Percentiles rank a stretch among this genome's conserved stretches.
phyloP scores from a whole-genome alignment of 2,888 invertebrate genomes.

The Lottia scabra region DNA sequence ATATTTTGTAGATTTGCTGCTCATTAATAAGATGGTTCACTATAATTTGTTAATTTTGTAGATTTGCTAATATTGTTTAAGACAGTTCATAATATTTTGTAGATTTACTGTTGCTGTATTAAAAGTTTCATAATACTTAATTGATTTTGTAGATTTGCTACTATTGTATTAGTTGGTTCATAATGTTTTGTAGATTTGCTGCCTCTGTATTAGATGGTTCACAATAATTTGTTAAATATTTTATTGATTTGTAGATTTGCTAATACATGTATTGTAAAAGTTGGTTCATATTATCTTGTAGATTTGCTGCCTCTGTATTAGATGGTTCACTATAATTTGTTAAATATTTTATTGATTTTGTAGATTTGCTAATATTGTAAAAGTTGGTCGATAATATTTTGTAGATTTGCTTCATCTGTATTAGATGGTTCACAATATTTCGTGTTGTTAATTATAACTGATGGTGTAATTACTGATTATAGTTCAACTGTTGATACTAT shows the following conservation, averaged over 20 bases:
- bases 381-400: constrained; percentile 15
- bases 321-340: constrained; percentile 74
- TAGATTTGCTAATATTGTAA: too few species aligned
- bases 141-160: constrained; percentile 41
- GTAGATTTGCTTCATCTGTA: constrained; percentile 70
- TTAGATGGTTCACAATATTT: constrained; percentile 73
- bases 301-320: constrained; percentile 70
- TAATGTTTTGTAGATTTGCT: constrained; percentile 70
- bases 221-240: constrained; percentile 73
- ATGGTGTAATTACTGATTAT: constrained; percentile 76
- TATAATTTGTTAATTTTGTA: constrained; percentile 69
- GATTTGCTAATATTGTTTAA: too few species aligned
- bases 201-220: constrained; percentile 70
- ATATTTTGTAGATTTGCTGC: constrained; percentile 69
- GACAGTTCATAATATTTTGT: constrained; percentile 15
- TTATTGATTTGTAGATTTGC: constrained; percentile 39
- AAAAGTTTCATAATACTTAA: constrained; percentile 73
- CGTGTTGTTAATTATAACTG: constrained; percentile 75
- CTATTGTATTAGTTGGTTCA: neutral
- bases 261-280: too few species aligned
- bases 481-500: constrained; percentile 65
- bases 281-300: constrained; percentile 37
- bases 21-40: constrained; percentile 70
- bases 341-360: constrained; percentile 71
- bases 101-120: constrained; percentile 71